Evolutionary conservation across 2,113 vertebrate genomes (phyloP), one percentile per base, ranked within the genome.

Genomic region (Cheirogaleus medius): DNA sequence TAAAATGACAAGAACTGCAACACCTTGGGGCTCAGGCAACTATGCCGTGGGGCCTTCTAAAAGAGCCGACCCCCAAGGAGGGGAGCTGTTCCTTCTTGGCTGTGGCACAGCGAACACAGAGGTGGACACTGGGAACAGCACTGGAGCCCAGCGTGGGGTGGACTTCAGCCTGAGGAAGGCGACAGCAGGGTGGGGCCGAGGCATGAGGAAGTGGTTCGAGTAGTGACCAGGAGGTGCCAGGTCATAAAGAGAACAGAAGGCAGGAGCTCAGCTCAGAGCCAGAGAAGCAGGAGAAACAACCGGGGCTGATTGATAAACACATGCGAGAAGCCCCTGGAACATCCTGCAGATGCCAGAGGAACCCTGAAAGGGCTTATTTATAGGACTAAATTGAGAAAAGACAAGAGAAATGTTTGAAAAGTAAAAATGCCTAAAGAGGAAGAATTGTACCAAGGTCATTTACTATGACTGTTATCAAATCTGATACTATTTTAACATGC

Each of bases 401-500:
- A n/a, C 32, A 21, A 54, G 37, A 23, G 52, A 76, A 80, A 71
- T 8, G 1, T 81, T 63, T 23, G n/a, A 63, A 71, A 89, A 80
- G 12, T 14, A 66, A 52, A 76, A 93, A 87, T 23, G 27, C 15
- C 69, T 78, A 77, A 71, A 68, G 17, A 18, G 10, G 66, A 23
- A 80, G 80, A 78, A 64, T n/a, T 25, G 15, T 8, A 64, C 14
- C 32, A n/a, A 68, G 37, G 37, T 56, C n/a, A 91, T 71, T 97
- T 80, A 76, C 76, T 69, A 34, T 63, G 76, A 58, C 34, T 56
- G 18, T 29, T 87, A 47, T 29, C 32, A 78, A 64, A 58, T 73
- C 49, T 15, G 42, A 69, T 23, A 58, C 37, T 87, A 87, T 69
- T 95, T 94, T 87, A 87, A 71, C 49, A 68, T 20, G 58, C n/a